Conservation (phyloP, 2,797 vertebrate genomes). For the Lepus townsendii region DNA sequence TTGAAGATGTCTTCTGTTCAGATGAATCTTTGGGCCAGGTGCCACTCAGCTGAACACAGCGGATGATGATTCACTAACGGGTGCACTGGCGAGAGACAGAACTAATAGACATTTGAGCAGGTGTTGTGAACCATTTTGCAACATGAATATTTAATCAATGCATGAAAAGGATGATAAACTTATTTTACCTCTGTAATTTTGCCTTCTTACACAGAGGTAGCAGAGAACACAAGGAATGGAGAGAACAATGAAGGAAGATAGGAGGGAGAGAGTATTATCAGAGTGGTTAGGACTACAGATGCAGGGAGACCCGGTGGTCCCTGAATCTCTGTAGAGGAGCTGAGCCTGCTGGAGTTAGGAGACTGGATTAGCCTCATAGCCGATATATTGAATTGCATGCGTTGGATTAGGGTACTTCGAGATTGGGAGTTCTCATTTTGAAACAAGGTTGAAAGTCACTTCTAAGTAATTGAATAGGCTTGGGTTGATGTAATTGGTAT, state of each 20-base stretch:
- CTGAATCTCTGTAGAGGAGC: not conserved
- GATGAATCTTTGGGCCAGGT: not conserved
- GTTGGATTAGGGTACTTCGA: conserved; percentile 1
- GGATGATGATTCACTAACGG: not conserved
- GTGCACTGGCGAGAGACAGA: not conserved
- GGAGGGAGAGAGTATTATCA: not conserved
- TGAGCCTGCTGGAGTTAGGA: not conserved
- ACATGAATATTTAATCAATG: not conserved
- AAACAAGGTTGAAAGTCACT: conserved; percentile 8
- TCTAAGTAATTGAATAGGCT: conserved; percentile 22
- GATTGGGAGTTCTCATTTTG: conserved; percentile 19
- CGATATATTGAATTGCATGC: not conserved
- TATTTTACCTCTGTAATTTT: not conserved
- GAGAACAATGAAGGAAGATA: not conserved
- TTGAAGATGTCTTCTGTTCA: not conserved
- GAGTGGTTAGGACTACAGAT: not conserved
- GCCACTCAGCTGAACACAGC: not conserved
- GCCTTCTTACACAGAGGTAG: not conserved
- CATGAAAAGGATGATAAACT: not conserved
- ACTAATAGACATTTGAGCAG: not conserved
- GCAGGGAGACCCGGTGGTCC: not conserved
- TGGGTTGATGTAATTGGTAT: not conserved
- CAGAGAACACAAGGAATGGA: not conserved
- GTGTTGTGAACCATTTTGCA: not conserved
- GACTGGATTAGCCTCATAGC: not conserved